Evolutionary conservation across 2,113 vertebrate genomes (phyloP).

Genomic region (Rhabdornis inornatus): DNA sequence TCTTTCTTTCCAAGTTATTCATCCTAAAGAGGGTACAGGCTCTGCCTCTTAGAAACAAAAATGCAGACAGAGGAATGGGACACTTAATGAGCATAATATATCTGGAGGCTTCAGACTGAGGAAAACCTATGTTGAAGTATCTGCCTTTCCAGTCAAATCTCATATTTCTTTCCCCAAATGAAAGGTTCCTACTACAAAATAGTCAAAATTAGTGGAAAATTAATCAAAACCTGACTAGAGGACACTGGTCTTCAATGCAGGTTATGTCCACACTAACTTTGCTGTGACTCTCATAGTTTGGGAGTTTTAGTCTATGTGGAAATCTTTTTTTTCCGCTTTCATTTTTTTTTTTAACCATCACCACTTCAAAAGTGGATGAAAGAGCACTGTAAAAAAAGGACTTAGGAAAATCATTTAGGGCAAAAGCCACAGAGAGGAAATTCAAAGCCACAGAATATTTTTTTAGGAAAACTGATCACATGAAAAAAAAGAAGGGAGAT

Average conservation of each 20-base stretch:
- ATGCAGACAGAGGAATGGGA: constrained; percentile 53
- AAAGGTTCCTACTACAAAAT: not conserved
- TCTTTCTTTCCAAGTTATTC: constrained; percentile 60
- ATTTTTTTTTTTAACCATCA: not conserved
- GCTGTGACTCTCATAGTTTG: not conserved
- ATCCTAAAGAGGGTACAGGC: constrained; percentile 35
- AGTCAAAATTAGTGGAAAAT: not conserved
- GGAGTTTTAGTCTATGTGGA: not conserved
- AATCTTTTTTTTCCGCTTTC: not conserved
- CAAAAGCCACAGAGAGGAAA: constrained; percentile 27
- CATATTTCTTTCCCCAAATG: not conserved
- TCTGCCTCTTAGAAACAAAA: constrained; percentile 55
- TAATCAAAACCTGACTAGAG: not conserved
- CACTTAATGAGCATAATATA: constrained; percentile 45
- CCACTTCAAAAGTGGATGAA: constrained; percentile 45
- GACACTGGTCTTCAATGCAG: not conserved
- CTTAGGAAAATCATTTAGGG: not conserved
- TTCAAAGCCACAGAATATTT: constrained; percentile 12
- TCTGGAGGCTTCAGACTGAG: constrained; percentile 16
- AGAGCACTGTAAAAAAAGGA: not conserved
- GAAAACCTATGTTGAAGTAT: not conserved
- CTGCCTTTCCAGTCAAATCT: constrained; percentile 6
- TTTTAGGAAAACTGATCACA: not conserved
- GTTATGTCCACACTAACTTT: not conserved
- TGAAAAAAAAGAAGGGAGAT: constrained; percentile 27